Evolutionary conservation across 2,113 vertebrate species (phyloP).

Genomic region (Myxocyprinus asiaticus): DNA sequence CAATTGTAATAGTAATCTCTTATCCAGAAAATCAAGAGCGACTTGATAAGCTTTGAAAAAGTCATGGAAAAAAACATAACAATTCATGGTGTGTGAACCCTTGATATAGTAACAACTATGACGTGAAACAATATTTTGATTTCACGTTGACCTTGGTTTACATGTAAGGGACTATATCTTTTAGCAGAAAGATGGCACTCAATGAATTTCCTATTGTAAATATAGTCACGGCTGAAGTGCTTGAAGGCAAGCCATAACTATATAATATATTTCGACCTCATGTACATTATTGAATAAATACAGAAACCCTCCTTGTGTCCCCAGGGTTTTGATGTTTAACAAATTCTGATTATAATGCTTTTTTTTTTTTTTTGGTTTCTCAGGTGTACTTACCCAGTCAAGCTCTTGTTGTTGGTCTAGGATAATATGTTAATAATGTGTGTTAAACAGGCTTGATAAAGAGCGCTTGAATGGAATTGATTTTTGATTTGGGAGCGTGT

Average conservation of each 20-base stretch:
- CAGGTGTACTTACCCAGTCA: slow-evolving; percentile 13
- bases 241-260: neutral
- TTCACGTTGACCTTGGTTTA: neutral
- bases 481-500: slow-evolving; percentile 39
- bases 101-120: too few species aligned
- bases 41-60: too few species aligned
- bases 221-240: too few species aligned
- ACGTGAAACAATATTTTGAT: neutral
- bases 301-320: neutral
- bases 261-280: neutral
- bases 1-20: too few species aligned
- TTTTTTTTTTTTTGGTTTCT: neutral
- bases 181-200: neutral
- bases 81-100: too few species aligned
- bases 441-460: slow-evolving; percentile 42
- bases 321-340: slow-evolving; percentile 2
- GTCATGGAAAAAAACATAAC: too few species aligned
- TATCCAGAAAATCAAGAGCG: too few species aligned
- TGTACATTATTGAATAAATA: neutral
- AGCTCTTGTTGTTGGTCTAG: slow-evolving; percentile 11
- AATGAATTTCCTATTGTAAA: neutral
- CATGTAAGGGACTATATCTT: too few species aligned
- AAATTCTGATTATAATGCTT: slow-evolving; percentile 1
- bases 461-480: slow-evolving; percentile 31
- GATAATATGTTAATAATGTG: slow-evolving; percentile 32